phyloP scores from a whole-genome alignment of 2,888 invertebrate genomes.

The Siphonodentalium dalli region DNA sequence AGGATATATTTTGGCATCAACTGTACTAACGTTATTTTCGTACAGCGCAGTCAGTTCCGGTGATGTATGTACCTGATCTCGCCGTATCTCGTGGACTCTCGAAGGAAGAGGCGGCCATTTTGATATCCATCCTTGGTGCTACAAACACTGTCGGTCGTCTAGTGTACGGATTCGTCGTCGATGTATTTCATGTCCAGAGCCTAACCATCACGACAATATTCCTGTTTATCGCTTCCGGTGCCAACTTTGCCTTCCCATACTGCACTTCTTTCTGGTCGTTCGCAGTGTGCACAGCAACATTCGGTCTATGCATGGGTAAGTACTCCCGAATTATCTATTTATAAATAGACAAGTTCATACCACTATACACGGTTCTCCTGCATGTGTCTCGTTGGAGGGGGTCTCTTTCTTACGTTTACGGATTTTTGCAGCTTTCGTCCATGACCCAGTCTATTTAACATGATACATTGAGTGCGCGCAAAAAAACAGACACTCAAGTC shows the following conservation, averaged over 20 bases:
- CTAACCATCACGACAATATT: conserved; percentile 46
- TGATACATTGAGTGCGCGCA: no score
- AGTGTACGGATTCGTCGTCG: conserved; percentile 46
- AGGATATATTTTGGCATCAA: background rate
- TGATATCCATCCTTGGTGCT: conserved; percentile 57
- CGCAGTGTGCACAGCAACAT: conserved; percentile 40
- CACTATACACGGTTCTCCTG: background rate
- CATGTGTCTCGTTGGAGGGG: conserved; percentile 5
- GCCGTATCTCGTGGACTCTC: conserved; percentile 44
- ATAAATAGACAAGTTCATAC: background rate
- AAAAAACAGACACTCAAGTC: no score
- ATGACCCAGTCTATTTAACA: no score
- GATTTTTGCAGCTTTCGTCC: no score
- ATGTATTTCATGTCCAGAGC: conserved; percentile 40
- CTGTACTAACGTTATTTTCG: conserved; percentile 4
- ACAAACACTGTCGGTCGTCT: conserved; percentile 52
- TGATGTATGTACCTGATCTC: conserved; percentile 54
- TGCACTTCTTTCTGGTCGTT: conserved; percentile 39
- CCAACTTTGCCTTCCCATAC: conserved; percentile 46
- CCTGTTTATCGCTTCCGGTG: conserved; percentile 39
- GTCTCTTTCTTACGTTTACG: conserved; percentile 3
- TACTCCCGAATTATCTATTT: background rate
- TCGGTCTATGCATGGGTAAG: conserved; percentile 61
- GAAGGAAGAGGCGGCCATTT: conserved; percentile 42
- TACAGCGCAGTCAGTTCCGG: conserved; percentile 47